Evolutionary conservation across 2,888 invertebrate genomes (phyloP).

Genomic region (Mellilla xanthometata): DNA sequence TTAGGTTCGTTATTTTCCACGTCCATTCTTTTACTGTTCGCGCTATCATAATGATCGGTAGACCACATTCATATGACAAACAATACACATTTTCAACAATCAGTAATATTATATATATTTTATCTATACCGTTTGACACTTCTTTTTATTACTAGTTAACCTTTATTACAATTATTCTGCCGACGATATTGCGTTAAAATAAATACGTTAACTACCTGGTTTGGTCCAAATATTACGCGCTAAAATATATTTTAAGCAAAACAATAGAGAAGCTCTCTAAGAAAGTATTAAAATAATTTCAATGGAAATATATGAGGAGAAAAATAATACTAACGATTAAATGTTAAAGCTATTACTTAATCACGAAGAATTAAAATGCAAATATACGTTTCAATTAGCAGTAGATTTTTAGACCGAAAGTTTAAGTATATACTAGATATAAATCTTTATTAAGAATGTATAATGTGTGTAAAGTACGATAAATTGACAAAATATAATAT

Average conservation of each 20-base stretch:
- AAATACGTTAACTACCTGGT: conserved; percentile 18
- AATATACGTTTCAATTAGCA: not conserved
- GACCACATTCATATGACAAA: too few relatives aligned
- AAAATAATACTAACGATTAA: conserved; percentile 31
- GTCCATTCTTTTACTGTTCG: too few relatives aligned
- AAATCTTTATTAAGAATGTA: not conserved
- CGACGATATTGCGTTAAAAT: conserved; percentile 12
- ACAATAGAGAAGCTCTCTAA: not conserved
- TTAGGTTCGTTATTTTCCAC: too few relatives aligned
- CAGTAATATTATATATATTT: too few relatives aligned
- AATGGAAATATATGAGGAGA: conserved; percentile 15
- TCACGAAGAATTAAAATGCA: conserved; percentile 4
- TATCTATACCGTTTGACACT: conserved; percentile 27
- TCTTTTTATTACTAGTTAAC: conserved; percentile 7
- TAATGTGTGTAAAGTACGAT: not conserved
- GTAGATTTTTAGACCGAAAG: conserved; percentile 6
- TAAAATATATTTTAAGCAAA: conserved; percentile 16
- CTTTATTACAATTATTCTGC: conserved; percentile 13
- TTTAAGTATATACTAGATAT: not conserved
- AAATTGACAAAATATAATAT: conserved; percentile 11
- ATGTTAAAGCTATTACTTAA: conserved; percentile 33
- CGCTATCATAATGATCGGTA: too few relatives aligned
- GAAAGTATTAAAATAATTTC: not conserved
- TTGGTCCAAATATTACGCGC: conserved; percentile 33
- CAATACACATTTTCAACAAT: too few relatives aligned